Evolutionary conservation across 2,797 vertebrate genomes (phyloP).

Genomic region (Cyclopterus lumpus): DNA sequence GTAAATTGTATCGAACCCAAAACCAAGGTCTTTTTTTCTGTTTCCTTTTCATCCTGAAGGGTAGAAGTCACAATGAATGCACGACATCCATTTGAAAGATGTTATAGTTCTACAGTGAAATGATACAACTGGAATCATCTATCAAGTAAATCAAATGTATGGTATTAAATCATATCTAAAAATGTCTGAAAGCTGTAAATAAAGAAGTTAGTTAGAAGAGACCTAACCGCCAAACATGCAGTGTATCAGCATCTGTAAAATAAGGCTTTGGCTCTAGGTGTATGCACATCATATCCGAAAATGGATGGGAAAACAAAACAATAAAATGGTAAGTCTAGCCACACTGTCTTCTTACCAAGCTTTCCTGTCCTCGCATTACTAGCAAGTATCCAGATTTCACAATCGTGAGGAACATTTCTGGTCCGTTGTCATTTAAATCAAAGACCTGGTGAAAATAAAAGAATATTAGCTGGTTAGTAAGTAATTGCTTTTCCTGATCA

Average conservation of each 20-base stretch:
- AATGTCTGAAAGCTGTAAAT: background rate
- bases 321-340: background rate
- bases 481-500: background rate
- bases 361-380: slow-evolving; percentile 86
- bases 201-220: background rate
- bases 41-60: background rate
- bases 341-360: slow-evolving; percentile 86
- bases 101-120: background rate
- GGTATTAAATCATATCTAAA: background rate
- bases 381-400: slow-evolving; percentile 91
- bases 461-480: background rate
- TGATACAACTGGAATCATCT: background rate
- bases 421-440: slow-evolving; percentile 84
- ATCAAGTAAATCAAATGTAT: background rate
- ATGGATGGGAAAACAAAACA: background rate
- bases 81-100: background rate
- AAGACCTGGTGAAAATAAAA: slow-evolving; percentile 82
- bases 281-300: background rate
- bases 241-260: background rate
- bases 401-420: slow-evolving; percentile 85
- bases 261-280: background rate
- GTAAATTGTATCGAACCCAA: background rate
- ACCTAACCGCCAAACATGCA: background rate
- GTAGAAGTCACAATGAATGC: background rate
- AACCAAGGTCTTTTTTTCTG: background rate